A percentile compares a stretch with the other conserved stretches of the same genome.
These are phyloP conservation scores for Leptonema lineaticorne DNA, from an alignment of 1,140 invertebrate species.

Conservation along the genomic window DNA sequence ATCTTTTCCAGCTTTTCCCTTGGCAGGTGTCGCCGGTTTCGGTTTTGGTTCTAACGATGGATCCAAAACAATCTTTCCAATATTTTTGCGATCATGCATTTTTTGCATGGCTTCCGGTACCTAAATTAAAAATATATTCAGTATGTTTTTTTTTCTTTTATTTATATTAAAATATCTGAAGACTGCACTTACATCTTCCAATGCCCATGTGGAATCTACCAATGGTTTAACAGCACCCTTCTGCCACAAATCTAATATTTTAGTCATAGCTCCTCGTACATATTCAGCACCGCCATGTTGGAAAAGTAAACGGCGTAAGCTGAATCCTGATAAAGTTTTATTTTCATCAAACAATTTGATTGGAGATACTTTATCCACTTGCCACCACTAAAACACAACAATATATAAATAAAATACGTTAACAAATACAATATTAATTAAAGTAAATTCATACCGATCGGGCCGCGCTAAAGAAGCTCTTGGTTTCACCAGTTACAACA, in stretches of 20 bases:
- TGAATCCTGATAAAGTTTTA: conserved; percentile 79
- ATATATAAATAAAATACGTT: conserved; percentile 32
- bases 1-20: conserved; percentile 68
- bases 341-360: conserved; percentile 88
- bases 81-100: conserved; percentile 88
- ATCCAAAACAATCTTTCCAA: conserved; percentile 85
- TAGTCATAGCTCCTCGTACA: conserved; percentile 67
- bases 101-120: conserved; percentile 84
- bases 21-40: conserved; percentile 73
- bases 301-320: conserved; percentile 80
- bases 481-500: conserved; percentile 84
- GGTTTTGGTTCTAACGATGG: conserved; percentile 75
- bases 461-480: conserved; percentile 84
- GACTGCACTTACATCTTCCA: conserved; percentile 74
- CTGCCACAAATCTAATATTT: conserved; percentile 73
- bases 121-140: conserved; percentile 11
- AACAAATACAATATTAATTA: conserved; percentile 15
- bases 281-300: conserved; percentile 74
- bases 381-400: conserved; percentile 74
- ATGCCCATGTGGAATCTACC: conserved; percentile 81
- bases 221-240: conserved; percentile 78
- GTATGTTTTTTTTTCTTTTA: background rate
- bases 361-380: conserved; percentile 85
- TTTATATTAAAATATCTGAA: background rate
- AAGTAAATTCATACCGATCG: conserved; percentile 69